These are phyloP conservation scores for Pantala flavescens DNA, from an alignment of 1,140 invertebrate genomes.

Conservation along the genomic window DNA sequence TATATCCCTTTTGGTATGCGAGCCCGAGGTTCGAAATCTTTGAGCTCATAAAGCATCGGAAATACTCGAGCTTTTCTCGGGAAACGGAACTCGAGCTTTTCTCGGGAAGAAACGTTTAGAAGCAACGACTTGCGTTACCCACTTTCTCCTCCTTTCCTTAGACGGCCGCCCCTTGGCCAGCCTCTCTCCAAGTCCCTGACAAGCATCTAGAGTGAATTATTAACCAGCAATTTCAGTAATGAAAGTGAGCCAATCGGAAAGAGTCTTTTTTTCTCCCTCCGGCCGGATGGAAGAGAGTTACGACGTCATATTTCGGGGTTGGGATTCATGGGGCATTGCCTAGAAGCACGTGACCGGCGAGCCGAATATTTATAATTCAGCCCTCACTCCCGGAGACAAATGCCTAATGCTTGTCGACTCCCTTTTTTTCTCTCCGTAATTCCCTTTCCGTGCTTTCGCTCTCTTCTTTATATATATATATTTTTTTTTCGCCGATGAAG, in stretches of 20 bases:
- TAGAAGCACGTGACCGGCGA: not conserved
- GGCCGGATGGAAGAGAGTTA: not conserved
- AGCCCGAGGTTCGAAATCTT: no score
- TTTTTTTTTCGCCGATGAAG: no score
- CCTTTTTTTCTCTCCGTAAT: not conserved
- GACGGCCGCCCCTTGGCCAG: not conserved
- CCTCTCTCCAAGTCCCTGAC: not conserved
- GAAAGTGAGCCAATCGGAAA: not conserved
- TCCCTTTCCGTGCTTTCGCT: no score
- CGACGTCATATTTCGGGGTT: constrained; percentile 4
- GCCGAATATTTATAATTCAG: constrained; percentile 10
- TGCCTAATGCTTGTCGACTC: constrained; percentile 4
- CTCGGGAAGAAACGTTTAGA: no score
- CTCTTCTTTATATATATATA: no score
- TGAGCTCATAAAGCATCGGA: no score
- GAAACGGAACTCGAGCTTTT: no score
- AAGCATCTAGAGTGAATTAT: not conserved
- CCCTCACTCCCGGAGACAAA: constrained; percentile 1
- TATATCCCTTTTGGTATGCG: no score
- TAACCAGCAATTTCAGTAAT: constrained; percentile 10
- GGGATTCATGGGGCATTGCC: constrained; percentile 6
- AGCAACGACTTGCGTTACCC: no score
- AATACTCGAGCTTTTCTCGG: no score
- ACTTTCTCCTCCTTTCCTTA: not conserved
- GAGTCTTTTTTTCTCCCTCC: not conserved